These are phyloP conservation scores for Crenuchus spilurus DNA, from an alignment of 2,797 vertebrate species.

Conservation along the genomic window DNA sequence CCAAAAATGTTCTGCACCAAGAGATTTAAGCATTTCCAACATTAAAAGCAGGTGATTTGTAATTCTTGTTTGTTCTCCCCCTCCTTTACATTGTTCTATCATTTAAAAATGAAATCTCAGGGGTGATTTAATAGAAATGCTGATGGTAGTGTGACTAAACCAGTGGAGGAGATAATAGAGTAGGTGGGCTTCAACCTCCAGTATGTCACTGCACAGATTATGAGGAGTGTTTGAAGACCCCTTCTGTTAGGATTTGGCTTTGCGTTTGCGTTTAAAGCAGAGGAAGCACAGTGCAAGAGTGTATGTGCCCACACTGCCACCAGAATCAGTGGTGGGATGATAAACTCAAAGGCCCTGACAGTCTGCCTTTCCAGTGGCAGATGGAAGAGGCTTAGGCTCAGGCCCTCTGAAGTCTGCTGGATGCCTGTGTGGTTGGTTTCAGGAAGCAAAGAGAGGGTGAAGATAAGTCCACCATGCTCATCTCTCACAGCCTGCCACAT, in stretches of 20 bases:
- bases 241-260: slow-evolving; percentile 27
- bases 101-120: background rate
- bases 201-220: slow-evolving; percentile 32
- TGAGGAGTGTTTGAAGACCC: slow-evolving; percentile 27
- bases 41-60: too few species aligned
- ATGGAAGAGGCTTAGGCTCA: slow-evolving; percentile 2
- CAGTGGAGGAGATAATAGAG: background rate
- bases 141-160: background rate
- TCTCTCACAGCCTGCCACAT: slow-evolving; percentile 1
- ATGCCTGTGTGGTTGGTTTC: slow-evolving; percentile 11
- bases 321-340: slow-evolving; percentile 9
- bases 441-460: background rate
- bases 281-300: background rate
- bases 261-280: slow-evolving; percentile 3
- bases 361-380: slow-evolving; percentile 13
- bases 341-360: slow-evolving; percentile 9
- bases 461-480: background rate
- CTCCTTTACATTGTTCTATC: background rate
- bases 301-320: background rate
- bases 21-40: too few species aligned
- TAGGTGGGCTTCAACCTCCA: background rate
- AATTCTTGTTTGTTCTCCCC: background rate
- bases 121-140: too few species aligned
- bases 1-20: background rate
- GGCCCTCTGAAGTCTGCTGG: slow-evolving; percentile 5